Base-by-base conservation (phyloP, 2,797 vertebrate species). In the Argentina silus region DNA sequence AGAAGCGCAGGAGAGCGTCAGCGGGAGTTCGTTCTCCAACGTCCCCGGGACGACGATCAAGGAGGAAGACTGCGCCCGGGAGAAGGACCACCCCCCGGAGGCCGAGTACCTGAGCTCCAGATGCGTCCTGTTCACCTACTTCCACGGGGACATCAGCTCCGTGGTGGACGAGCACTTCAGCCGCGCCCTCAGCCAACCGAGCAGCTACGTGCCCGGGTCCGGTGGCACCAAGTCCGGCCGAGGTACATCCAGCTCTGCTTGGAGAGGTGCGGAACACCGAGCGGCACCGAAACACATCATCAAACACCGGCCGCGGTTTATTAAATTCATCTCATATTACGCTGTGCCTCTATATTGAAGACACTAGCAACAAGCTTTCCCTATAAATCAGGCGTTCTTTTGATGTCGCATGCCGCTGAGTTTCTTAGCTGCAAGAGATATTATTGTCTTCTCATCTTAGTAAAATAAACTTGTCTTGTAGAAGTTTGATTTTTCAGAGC, bases 151-250 rank as follows among this genome's bases (percentile, higher is more conserved):
- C 91, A 97, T 99, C 93, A 98, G 98, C 78, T 88, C 96, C 0
- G 98, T 99, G 84, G 97, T 99, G 84, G 98, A 99, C 9, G 96
- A 98, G 76, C 98, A 99, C 89, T 99, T 99, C 93, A 98, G 96
- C 91, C 92, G 98, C 71, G 98, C 98, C 0, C 94, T 99, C 65
- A 99, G 97, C 88, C 97, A 97, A 89, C 93, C 95, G 27, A 94
- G 92, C 69, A 91, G 91, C 19, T 96, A 95, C 84, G 88, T 89
- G 0, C 80, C 93, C 0, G 81, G 89, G 47, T 89, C 93, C 2
- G 64, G 85, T 63, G 91, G 93, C 89, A 90, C 92, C 83, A 98
- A 98, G 91, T 78, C 91, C 0, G 12, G 90, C 6, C 88, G 96
- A 90, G 95, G 91, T 84, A 60, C 50, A 51, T 51, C 50, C 50